Evolutionary conservation across 2,113 vertebrate species (phyloP), one percentile per base, ranked within the genome.

Genomic region (Tamias sibiricus): DNA sequence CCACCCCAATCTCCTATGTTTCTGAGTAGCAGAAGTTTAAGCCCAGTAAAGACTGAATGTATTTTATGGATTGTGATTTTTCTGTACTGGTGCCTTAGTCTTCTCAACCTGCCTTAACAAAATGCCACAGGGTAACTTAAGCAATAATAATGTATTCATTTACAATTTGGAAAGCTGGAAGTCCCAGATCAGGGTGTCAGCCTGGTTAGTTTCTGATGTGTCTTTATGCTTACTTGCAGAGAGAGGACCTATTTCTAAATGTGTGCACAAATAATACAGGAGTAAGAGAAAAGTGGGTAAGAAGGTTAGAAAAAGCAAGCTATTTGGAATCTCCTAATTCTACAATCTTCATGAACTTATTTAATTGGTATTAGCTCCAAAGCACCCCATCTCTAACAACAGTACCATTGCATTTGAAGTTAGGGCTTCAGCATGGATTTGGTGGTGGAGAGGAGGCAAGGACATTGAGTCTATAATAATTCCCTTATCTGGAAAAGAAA

Each of bases 391-490:
- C 24, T 85, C 59, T 17, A 76, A 81, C 37, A 42, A 22, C 10
- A 4, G 6, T 62, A 11, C 0, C 14, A n/a, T 11, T 4, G 26
- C 22, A 19, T 13, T 52, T 24, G 1, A 40, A 75, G 4, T 42
- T 14, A 44, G 17, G 24, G 10, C 6, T 81, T 83, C 14, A 11
- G 7, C 28, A 32, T 12, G 26, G 2, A 20, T 11, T 4, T 32
- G n/a, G 16, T 57, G 20, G 20, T 2, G 20, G 13, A 10, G 10
- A 1, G 2, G 8, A 0, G 42, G 26, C 0, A 2, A 2, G 28
- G 40, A 4, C 19, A 85, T 42, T 42, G 17, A 68, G 2, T 68
- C 14, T 9, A 42, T 54, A 68, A 28, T 32, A 64, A 16, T 2
- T 52, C 44, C 8, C 3, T 90, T 44, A n/a, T 35, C 54, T 68